phyloP scores from a whole-genome alignment of 1,140 invertebrate species.

The Drosophila ironensis region DNA sequence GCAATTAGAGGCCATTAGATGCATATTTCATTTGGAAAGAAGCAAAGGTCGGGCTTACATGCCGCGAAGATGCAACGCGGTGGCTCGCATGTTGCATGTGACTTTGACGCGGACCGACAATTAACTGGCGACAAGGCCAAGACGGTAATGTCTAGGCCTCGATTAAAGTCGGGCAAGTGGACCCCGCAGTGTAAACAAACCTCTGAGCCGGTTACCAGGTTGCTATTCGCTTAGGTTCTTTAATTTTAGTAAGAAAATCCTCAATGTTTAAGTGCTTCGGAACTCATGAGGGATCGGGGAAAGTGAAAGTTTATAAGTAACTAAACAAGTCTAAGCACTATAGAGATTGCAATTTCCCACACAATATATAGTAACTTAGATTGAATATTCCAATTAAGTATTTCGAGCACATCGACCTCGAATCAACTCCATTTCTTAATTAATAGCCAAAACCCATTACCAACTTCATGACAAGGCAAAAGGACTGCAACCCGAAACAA shows the following conservation, averaged over 20 bases:
- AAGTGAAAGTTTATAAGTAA: no score
- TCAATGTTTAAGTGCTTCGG: background rate
- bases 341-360: no score
- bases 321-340: no score
- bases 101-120: conserved; percentile 56
- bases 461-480: no score
- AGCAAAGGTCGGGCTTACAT: conserved; percentile 52
- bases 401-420: no score
- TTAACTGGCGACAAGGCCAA: conserved; percentile 77
- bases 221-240: background rate
- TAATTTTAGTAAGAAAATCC: background rate
- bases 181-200: conserved; percentile 3
- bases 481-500: no score
- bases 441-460: no score
- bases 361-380: no score
- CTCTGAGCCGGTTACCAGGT: background rate
- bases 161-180: background rate
- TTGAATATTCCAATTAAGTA: no score
- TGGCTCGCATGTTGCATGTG: conserved; percentile 50
- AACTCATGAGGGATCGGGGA: no score
- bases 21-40: conserved; percentile 29
- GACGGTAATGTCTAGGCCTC: conserved; percentile 43
- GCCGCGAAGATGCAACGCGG: conserved; percentile 34
- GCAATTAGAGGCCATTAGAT: conserved; percentile 42
- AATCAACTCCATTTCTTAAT: no score